Base-by-base conservation (phyloP, 2,888 invertebrate genomes). In the Calameuta pallipes region DNA sequence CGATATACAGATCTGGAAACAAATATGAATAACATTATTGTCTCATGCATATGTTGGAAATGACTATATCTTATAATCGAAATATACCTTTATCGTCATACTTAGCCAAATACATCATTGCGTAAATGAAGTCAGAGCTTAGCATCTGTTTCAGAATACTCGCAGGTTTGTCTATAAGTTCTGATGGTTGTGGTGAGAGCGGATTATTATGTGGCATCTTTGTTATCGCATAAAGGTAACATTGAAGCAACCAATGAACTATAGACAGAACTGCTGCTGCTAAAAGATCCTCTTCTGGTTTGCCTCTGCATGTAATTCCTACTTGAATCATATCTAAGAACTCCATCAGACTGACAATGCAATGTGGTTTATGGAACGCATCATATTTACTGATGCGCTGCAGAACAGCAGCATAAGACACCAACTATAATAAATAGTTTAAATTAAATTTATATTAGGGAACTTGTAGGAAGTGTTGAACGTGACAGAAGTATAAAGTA, bases 331-430 rank as follows among this genome's bases (percentile, higher is more conserved):
- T 94, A 89, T 97, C 96, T 41, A 98, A 92, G 87, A 98, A 96
- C 86, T 98, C 97, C 76, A 98, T 91, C 9, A 98, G 92, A 84
- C 97, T 96, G 33, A 96, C 93, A 71, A 98, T 95, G 90, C 98
- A 98, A 90, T 97, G 97, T 0, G 97, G 96, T 89, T 98, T 97
- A 80, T 95, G 95, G 87, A 96, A 95, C 75, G 97, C 96, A 85
- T 97, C 97, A 91, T 97, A 98, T 92, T 97, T 97, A 76, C 97
- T 95, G 80, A 98, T 96, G 87, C 97, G 95, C 88, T 96, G 96
- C 37, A 98, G 91, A 0, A 98, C 98, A 6, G 98, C 97, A 11
- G 97, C 97, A 90, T 97, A 97, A 0, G 98, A 98, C 0, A 98
- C 97, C 82, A 98, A 92, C 94, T 94, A 85, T 68, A 85, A 85